phyloP scores from a whole-genome alignment of 2,888 invertebrate genomes.

The Choristoneura rosaceana region DNA sequence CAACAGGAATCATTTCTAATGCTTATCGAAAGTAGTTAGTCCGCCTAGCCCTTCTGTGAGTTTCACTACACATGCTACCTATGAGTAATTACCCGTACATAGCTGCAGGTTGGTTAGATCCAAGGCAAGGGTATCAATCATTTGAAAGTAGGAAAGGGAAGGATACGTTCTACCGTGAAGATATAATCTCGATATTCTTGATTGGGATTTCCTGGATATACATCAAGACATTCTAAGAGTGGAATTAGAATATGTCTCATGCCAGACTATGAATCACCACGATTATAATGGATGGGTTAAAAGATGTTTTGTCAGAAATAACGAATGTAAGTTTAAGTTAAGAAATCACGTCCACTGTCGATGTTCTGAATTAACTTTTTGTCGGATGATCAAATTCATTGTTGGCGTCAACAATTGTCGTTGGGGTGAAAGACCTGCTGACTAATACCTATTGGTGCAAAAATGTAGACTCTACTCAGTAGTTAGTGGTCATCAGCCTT shows the following conservation, averaged over 20 bases:
- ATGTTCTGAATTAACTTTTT: constrained; percentile 26
- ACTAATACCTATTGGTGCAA: constrained; percentile 13
- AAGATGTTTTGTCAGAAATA: neutral
- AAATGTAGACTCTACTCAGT: neutral
- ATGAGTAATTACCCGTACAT: constrained; percentile 32
- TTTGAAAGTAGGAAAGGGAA: constrained; percentile 19
- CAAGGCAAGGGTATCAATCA: constrained; percentile 16
- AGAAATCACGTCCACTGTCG: neutral
- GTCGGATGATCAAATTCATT: constrained; percentile 30
- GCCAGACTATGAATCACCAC: neutral
- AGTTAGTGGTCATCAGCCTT: neutral
- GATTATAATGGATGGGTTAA: neutral
- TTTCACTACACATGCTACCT: constrained; percentile 39
- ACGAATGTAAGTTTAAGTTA: neutral
- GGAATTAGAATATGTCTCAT: neutral
- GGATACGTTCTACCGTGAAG: neutral
- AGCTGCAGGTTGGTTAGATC: constrained; percentile 7
- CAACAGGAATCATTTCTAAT: constrained; percentile 39
- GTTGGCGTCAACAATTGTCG: constrained; percentile 15
- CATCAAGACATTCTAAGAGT: neutral
- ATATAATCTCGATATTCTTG: neutral
- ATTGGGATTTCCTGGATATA: neutral
- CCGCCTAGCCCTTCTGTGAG: constrained; percentile 31
- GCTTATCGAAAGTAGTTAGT: constrained; percentile 41
- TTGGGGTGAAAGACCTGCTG: constrained; percentile 38